Conservation (phyloP, 2,113 vertebrate species). For the Parus major region DNA sequence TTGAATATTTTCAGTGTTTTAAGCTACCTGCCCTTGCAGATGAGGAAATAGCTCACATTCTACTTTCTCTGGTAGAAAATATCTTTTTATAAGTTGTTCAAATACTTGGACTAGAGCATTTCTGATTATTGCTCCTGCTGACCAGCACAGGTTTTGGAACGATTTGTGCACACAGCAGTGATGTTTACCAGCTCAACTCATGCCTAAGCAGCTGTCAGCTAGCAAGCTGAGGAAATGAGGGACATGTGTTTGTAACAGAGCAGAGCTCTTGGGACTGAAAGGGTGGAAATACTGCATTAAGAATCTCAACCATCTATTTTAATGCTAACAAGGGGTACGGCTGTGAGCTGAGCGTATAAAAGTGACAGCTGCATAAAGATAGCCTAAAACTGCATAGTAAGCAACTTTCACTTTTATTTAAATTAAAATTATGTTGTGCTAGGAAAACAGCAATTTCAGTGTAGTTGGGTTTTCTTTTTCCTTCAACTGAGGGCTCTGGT, state of each 20-base stretch:
- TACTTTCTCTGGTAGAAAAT: background rate
- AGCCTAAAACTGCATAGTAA: background rate
- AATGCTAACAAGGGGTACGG: background rate
- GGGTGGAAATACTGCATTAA: background rate
- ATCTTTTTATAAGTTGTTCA: background rate
- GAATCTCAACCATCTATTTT: background rate
- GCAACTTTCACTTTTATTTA: background rate
- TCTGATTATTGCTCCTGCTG: background rate
- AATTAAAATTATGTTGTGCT: background rate
- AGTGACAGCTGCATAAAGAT: background rate
- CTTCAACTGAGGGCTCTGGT: accelerated
- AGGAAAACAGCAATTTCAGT: background rate
- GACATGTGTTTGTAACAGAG: background rate
- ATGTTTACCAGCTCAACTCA: background rate
- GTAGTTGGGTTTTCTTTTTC: background rate
- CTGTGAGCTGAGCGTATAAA: background rate
- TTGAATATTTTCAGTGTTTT: background rate
- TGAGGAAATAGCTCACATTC: background rate
- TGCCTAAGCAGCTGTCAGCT: background rate
- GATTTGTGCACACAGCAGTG: background rate
- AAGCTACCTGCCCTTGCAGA: background rate
- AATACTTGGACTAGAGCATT: background rate
- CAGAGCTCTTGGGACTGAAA: background rate
- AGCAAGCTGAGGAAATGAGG: background rate
- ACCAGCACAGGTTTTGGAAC: background rate